These are phyloP conservation scores for Drosophila rufa DNA, from an alignment of 1,140 invertebrate genomes.

Conservation along the genomic window DNA sequence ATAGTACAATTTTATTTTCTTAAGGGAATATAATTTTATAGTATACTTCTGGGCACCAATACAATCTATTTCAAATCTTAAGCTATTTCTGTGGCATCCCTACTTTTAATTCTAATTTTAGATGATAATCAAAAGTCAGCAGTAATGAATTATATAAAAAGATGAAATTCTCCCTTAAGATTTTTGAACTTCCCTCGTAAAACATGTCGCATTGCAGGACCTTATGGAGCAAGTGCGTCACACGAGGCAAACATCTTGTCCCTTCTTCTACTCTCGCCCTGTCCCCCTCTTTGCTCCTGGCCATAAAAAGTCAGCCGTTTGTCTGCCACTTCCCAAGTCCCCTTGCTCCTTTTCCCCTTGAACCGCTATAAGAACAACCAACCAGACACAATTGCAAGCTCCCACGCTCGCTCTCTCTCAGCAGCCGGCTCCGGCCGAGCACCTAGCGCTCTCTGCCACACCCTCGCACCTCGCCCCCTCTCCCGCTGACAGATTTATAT, in stretches of 20 bases:
- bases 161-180: too few species aligned
- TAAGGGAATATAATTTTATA: too few species aligned
- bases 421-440: constrained; percentile 8
- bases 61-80: too few species aligned
- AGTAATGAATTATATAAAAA: too few species aligned
- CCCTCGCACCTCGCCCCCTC: constrained; percentile 5
- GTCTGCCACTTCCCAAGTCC: constrained; percentile 17
- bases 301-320: constrained; percentile 33
- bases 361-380: constrained; percentile 16
- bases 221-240: constrained; percentile 62
- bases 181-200: constrained; percentile 18
- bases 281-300: neutral
- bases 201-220: constrained; percentile 49
- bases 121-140: too few species aligned
- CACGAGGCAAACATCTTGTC: constrained; percentile 33
- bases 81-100: too few species aligned
- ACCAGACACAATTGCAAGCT: constrained; percentile 44
- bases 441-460: neutral
- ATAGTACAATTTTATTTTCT: too few species aligned
- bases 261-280: neutral
- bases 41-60: too few species aligned
- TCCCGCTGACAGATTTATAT: constrained; percentile 1
- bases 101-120: too few species aligned
- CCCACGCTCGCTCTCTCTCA: constrained; percentile 26
- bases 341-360: neutral